These are phyloP conservation scores for Neomorphus geoffroyi DNA, from an alignment of 2,797 vertebrate genomes.

Conservation along the genomic window DNA sequence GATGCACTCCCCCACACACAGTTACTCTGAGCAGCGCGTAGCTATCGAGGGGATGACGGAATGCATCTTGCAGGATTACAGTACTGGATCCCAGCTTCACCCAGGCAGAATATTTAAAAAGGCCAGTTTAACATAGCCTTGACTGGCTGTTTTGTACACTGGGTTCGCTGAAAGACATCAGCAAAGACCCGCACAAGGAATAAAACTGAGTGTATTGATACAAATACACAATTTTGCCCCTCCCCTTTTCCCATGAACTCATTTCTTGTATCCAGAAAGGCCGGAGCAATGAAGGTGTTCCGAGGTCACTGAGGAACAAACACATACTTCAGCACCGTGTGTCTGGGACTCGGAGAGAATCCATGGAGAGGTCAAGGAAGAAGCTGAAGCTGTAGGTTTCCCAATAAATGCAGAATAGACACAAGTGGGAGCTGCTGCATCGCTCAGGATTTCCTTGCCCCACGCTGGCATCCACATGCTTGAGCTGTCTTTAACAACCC, in stretches of 20 bases:
- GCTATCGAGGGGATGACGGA: not conserved
- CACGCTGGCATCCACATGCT: not conserved
- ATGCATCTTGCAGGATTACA: not conserved
- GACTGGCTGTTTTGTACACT: fast-evolving
- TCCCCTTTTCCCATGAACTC: not conserved
- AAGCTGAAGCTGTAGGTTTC: not conserved
- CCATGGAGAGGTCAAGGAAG: not conserved
- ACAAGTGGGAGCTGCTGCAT: not conserved
- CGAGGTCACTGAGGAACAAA: not conserved
- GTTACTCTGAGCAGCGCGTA: not conserved
- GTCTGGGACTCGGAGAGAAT: not conserved
- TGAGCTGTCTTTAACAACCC: not conserved
- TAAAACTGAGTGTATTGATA: not conserved
- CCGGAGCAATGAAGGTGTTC: not conserved
- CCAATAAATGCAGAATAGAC: not conserved
- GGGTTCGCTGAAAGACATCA: not conserved
- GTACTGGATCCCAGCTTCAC: not conserved
- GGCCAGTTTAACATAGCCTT: fast-evolving
- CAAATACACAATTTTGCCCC: not conserved
- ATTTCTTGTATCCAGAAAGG: not conserved
- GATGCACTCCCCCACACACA: fast-evolving
- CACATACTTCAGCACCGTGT: not conserved
- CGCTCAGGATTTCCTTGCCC: not conserved
- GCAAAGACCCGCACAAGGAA: not conserved
- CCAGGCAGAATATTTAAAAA: not conserved